These are phyloP conservation scores for Myrmophylax atrothorax DNA, from an alignment of 2,113 vertebrate genomes.

Conservation along the genomic window DNA sequence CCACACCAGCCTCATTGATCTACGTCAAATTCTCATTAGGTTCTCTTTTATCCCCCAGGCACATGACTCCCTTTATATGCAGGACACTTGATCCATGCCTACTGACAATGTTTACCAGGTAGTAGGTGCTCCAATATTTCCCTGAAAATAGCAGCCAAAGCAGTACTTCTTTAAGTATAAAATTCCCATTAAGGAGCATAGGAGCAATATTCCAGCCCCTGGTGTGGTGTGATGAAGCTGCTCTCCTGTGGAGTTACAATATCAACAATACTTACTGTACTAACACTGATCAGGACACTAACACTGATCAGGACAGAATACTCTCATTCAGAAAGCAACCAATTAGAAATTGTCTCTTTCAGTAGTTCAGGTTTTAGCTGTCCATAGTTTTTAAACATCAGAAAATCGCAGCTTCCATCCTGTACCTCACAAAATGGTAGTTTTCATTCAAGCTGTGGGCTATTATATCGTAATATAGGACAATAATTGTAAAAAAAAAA, in stretches of 20 bases:
- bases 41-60: not conserved
- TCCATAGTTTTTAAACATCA: not conserved
- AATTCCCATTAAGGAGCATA: not conserved
- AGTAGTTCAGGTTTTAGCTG: not conserved
- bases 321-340: not conserved
- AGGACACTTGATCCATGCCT: not conserved
- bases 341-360: not conserved
- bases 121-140: not conserved
- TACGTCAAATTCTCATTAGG: not conserved
- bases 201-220: not conserved
- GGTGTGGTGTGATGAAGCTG: not conserved
- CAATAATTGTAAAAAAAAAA: not conserved
- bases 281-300: not conserved
- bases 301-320: not conserved
- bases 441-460: not conserved
- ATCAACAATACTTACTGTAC: not conserved
- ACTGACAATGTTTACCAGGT: not conserved
- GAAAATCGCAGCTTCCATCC: not conserved
- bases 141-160: not conserved
- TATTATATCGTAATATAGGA: not conserved
- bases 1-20: not conserved
- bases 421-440: not conserved
- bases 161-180: not conserved
- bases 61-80: not conserved
- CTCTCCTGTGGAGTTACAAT: not conserved